Evolutionary conservation across 2,797 vertebrate genomes (phyloP), one percentile per base, ranked within the genome.

Genomic region (Graptemys geographica): DNA sequence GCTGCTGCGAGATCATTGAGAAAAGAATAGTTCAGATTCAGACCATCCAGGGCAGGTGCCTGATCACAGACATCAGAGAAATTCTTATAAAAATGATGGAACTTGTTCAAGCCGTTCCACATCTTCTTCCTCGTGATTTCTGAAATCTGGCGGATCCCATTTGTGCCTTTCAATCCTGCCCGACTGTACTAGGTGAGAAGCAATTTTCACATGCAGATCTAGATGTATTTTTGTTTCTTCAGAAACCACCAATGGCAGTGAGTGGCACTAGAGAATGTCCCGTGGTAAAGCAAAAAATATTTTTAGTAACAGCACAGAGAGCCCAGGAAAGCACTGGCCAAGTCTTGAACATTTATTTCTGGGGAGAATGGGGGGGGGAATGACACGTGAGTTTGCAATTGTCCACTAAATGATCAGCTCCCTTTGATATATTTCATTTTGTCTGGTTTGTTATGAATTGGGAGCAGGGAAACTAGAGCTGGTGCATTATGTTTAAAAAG

Each of bases 351-450:
- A 18, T 27, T 12, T 41, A 25, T n/a, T 55, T 27, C 52, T n/a
- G 21, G 23, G 12, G 1, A 8, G 79, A 15, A 1, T 16, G 25
- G 28, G 7, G 1, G 7, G 1, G 6, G 52, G 18, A 4, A 18
- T 23, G 25, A 28, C 28, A 7, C 11, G 1, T 37, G 51, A 53
- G 78, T 33, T 52, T 79, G 18, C 19, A 79, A 41, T 11, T 11
- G 37, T 41, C 69, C 37, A 72, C 21, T 8, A 72, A 72, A 23
- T 79, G 23, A 27, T 81, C 52, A 27, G 53, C 52, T 56, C 25
- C 25, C 74, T 25, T 27, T 9, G 37, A 41, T 44, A 10, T 41
- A 56, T 56, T 41, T 44, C 25, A 81, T 18, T 53, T 16, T 16
- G 53, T 15, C 37, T 56, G 27, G 80, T 25, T 56, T 55, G 53